Base-by-base conservation (phyloP, 2,113 vertebrate genomes). In the Stercorarius parasiticus region DNA sequence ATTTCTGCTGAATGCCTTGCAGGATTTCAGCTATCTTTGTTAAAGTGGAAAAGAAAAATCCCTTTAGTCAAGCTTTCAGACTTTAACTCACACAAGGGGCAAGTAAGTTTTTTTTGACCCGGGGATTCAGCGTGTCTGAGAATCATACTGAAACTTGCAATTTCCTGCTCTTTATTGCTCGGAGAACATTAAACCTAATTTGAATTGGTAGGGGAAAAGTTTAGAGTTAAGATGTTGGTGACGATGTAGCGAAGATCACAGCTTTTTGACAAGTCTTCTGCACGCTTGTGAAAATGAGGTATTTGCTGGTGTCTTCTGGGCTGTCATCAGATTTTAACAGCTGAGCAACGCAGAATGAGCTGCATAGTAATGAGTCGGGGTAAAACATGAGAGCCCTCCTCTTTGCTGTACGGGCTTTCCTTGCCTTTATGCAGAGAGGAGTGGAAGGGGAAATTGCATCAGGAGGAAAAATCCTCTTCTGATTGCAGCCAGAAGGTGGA, bases 351-450 rank as follows among this genome's bases (percentile, higher is more conserved):
- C 32, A 9, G 62, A 29, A 15, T 19, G 59, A 42, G 10, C 47
- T 11, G 53, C 4, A 2, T 0, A 5, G 76, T 13, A 29, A 26
- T 34, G 64, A 81, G 30, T 5, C 0, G 0, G 74, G 53, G 26
- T 34, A 32, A 72, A 40, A 10, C 64, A 14, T 0, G 30, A 36
- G 40, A 23, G 59, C 32, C 19, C 27, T 77, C 10, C 45, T 80
- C 13, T 69, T 18, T 15, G 27, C 40, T 69, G 10, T 2, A 6
- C 1, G 4, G 45, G 49, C 30, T 72, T 65, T 61, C 83, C 72
- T 38, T 89, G 20, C 89, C 70, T 64, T 72, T 12, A 7, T 4
- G 15, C 6, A 1, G 32, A 23, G 53, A 65, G 67, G n/a, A 27
- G 32, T 2, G 5, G n/a, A 40, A 76, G 8, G 56, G 62, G 59